Evolutionary conservation across 2,888 invertebrate genomes (phyloP), one percentile per base, ranked within the genome.

Genomic region (Hedya salicella): DNA sequence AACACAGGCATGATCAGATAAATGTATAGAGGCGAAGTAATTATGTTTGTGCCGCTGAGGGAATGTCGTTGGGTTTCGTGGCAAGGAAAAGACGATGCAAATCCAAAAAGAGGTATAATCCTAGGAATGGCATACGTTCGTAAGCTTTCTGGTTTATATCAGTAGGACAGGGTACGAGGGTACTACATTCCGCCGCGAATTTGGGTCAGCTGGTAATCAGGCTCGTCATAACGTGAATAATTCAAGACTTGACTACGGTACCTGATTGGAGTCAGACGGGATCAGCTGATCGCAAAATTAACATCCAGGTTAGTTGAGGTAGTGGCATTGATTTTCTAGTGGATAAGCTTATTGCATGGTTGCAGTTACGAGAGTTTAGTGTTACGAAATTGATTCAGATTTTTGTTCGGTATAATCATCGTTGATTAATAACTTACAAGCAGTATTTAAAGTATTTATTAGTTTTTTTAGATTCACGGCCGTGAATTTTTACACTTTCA

Each of bases 171-270:
- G 69, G 44, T 71, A 59, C 52, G 36, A 63, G 71, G 71, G 75
- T 70, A 72, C 75, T 77, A 75, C 74, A 78, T 80, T 79, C 76
- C 78, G 67, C 75, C 46, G 52, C 59, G 68, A 67, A 74, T 76
- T 74, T 70, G 79, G 87, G 87, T 86, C 86, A 87, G 73, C 73
- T 70, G 78, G 85, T 81, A 87, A 87, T 88, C 83, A 82, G 77
- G 73, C 72, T 76, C 76, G 78, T 81, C 82, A 83, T 84, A 83
- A 83, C 77, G 78, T 77, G 78, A 85, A 83, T 83, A 76, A 86
- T 80, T 80, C 76, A 82, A 76, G 68, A 69, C 48, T 69, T 73
- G 71, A 62, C 68, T 78, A 78, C 70, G 63, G 67, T 32, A 62
- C 78, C 79, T 78, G 83, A 82, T 81, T 77, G 75, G 75, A 74